phyloP scores from a whole-genome alignment of 2,888 invertebrate species.

The Camponotus fellah region DNA sequence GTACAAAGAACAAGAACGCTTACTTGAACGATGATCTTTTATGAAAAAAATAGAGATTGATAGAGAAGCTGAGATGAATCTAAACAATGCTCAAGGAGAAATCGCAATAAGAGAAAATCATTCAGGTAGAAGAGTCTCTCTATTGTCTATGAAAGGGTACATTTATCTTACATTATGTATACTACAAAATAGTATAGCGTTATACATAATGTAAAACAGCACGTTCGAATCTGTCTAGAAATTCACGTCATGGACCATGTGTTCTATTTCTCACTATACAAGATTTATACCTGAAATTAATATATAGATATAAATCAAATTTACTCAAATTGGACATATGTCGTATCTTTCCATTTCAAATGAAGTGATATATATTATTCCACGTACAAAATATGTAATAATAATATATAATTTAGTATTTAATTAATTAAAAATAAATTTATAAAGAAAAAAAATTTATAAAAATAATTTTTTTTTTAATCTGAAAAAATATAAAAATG shows the following conservation, averaged over 20 bases:
- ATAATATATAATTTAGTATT: not conserved
- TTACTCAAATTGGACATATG: not conserved
- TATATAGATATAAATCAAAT: not conserved
- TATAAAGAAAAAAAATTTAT: not conserved
- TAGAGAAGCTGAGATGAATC: constrained; percentile 22
- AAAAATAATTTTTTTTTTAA: not conserved
- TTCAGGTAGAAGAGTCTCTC: not conserved
- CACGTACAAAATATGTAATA: not conserved
- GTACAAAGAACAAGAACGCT: constrained; percentile 1
- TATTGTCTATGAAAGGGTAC: not conserved
- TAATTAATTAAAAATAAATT: not conserved
- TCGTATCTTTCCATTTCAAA: not conserved
- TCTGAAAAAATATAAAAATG: not conserved
- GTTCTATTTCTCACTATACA: not conserved
- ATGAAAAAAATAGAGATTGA: constrained; percentile 20
- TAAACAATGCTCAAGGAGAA: constrained; percentile 24
- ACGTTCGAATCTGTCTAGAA: not conserved
- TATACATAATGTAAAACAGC: constrained; percentile 23
- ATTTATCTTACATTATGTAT: no score
- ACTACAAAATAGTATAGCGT: constrained; percentile 13
- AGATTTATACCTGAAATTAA: constrained; percentile 11
- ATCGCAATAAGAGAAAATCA: constrained; percentile 25
- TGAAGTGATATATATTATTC: not conserved
- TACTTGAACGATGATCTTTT: constrained; percentile 32
- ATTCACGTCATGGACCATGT: not conserved